A percentile compares a stretch with the other conserved stretches of the same genome.
Evolutionary conservation across 2,113 vertebrate species (phyloP).

Genomic region (Hirundichthys speculiger): DNA sequence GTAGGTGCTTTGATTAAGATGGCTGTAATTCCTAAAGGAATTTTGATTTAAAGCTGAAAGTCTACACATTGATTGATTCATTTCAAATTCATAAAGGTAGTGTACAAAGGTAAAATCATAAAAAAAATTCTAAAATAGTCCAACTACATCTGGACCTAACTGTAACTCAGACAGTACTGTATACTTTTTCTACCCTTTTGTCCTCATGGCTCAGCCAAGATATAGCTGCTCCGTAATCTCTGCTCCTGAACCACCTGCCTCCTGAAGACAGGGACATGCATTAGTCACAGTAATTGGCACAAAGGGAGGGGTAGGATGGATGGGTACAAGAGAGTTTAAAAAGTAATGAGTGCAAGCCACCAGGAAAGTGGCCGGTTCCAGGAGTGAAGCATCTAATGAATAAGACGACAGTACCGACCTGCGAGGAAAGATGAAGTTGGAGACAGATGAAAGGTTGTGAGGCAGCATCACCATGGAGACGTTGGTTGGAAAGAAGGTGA

Average conservation of each 20-base stretch:
- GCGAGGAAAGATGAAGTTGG: constrained; percentile 48
- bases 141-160: no score
- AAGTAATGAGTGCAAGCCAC: constrained; percentile 34
- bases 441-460: constrained; percentile 49
- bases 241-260: constrained; percentile 39
- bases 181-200: constrained; percentile 20
- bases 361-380: constrained; percentile 23
- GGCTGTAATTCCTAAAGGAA: no score
- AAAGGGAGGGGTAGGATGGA: constrained; percentile 31
- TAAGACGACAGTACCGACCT: constrained; percentile 34
- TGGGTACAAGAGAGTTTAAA: constrained; percentile 23
- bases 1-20: no score
- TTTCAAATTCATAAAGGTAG: no score
- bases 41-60: no score
- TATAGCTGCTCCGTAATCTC: constrained; percentile 30
- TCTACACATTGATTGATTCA: no score
- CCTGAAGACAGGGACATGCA: constrained; percentile 42
- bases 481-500: constrained; percentile 59
- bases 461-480: constrained; percentile 74
- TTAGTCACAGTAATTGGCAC: constrained; percentile 59
- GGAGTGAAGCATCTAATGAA: constrained; percentile 30
- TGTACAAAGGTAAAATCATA: no score
- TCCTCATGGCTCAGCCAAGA: constrained; percentile 50
- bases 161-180: constrained; percentile 16
- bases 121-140: no score